phyloP scores from a whole-genome alignment of 1,140 invertebrate genomes.

The Caerostris extrusa region DNA sequence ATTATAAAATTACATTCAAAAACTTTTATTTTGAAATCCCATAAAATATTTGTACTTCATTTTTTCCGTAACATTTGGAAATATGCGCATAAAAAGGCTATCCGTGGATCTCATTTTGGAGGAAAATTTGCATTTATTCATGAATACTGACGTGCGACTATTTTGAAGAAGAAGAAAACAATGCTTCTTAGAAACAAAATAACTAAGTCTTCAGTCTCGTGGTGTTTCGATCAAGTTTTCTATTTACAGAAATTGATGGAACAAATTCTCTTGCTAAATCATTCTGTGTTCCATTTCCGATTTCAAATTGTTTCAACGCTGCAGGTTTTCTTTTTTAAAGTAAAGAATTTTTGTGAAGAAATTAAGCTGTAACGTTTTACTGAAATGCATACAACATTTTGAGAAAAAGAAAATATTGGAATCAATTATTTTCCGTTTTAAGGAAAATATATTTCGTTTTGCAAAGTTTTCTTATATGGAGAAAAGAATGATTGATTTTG shows the following conservation, averaged over 20 bases:
- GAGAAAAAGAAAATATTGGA: not conserved
- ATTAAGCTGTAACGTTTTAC: not conserved
- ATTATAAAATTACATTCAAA: not conserved
- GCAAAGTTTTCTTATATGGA: too few relatives aligned
- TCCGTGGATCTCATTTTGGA: constrained; percentile 4
- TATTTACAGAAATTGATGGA: constrained; percentile 24
- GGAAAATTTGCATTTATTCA: constrained; percentile 13
- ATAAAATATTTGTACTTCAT: not conserved
- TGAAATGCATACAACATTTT: not conserved
- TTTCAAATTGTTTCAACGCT: constrained; percentile 1
- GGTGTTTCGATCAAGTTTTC: constrained; percentile 7
- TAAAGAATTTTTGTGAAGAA: not conserved
- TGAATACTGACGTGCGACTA: constrained; percentile 6
- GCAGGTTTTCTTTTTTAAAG: not conserved
- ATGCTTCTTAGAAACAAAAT: not conserved
- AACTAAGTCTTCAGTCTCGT: not conserved
- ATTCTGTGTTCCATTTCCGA: not conserved
- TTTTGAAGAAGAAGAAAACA: not conserved
- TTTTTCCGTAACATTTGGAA: not conserved
- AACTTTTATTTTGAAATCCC: not conserved
- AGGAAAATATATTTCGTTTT: not conserved
- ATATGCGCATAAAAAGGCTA: not conserved
- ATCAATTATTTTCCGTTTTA: not conserved
- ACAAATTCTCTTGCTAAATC: constrained; percentile 2
- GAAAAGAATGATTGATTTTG: too few relatives aligned